Base-by-base conservation (phyloP, 1,140 invertebrate genomes). In the Bactericera cockerelli region DNA sequence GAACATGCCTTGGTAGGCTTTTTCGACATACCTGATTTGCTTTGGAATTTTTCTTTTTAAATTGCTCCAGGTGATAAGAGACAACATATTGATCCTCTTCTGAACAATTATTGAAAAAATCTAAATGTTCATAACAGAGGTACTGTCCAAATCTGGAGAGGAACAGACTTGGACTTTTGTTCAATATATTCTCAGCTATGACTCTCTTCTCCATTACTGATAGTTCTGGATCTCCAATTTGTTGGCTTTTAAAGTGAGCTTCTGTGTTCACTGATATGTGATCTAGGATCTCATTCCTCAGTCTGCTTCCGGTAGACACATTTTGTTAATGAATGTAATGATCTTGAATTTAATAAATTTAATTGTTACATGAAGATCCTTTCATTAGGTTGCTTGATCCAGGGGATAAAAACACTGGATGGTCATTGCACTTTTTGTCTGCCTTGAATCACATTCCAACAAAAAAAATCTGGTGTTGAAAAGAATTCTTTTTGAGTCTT, bases 71-170 rank as follows among this genome's bases (percentile, higher is more conserved):
- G 68, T 86, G 75, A 65, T 80, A 76, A 59, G 74, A 72, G 2
- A 82, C 72, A 66, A 82, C 78, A 65, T 81, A 78, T 56, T 79
- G 70, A 26, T 71, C 66, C 26, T 72, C 70, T 55, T 68, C 66
- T 13, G 60, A 38, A 25, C 68, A 60, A n/a, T 65, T 56, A 60
- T 67, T 56, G 65, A 92, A 90, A 68, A 79, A 86, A 25, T 71
- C 62, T 2, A 89, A 68, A 68, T 91, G 83, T 56, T 82, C 72
- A 56, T 74, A 66, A 58, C 74, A 72, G n/a, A 93, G 68, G 68
- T 79, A 80, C 65, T 79, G 78, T 13, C 88, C 86, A 72, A 90
- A 93, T 63, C 82, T 79, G 10, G 77, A 71, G 1, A 93, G 69
- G 71, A 93, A 94, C 26, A 74, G 72, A 14, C 72, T 72, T 8